Conservation (phyloP, 2,797 vertebrate genomes). For the Malurus splendens region DNA sequence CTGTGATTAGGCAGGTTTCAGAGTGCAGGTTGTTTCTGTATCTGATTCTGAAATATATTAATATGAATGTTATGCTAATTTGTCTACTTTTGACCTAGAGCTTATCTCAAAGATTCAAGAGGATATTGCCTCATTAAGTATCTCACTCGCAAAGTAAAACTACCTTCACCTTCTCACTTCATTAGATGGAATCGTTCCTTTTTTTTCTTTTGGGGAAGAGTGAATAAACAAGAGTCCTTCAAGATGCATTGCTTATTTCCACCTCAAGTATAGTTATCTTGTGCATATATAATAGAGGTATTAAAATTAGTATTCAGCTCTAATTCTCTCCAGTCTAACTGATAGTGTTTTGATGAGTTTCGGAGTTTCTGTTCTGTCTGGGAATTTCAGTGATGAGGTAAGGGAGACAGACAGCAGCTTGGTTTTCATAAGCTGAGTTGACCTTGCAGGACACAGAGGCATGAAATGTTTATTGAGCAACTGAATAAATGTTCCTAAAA, state of each 20-base stretch:
- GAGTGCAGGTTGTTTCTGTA: slow-evolving; percentile 67
- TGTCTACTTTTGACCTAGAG: slow-evolving; percentile 74
- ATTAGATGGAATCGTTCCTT: slow-evolving; percentile 48
- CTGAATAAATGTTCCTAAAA: slow-evolving; percentile 1
- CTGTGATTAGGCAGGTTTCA: slow-evolving; percentile 84
- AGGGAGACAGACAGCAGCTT: slow-evolving; percentile 17
- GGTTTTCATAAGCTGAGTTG: slow-evolving; percentile 38
- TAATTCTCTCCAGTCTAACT: slow-evolving; percentile 23
- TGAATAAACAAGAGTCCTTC: slow-evolving; percentile 53
- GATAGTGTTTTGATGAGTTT: slow-evolving; percentile 48
- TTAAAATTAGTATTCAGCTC: slow-evolving; percentile 50
- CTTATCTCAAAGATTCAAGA: slow-evolving; percentile 73
- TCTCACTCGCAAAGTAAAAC: slow-evolving; percentile 46
- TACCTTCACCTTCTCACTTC: slow-evolving; percentile 65
- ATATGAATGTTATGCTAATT: slow-evolving; percentile 81
- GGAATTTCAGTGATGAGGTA: slow-evolving; percentile 48
- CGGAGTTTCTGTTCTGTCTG: slow-evolving; percentile 43
- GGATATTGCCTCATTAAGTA: slow-evolving; percentile 68
- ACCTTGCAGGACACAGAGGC: slow-evolving; percentile 34
- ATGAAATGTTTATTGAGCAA: slow-evolving; percentile 26
- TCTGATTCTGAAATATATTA: slow-evolving; percentile 76
- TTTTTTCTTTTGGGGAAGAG: slow-evolving; percentile 26
- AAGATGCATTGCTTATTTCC: slow-evolving; percentile 36
- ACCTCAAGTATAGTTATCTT: slow-evolving; percentile 17
- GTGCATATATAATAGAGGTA: slow-evolving; percentile 9